These are phyloP conservation scores for Pharmacophagus antenor DNA, from an alignment of 2,888 invertebrate genomes.

Conservation along the genomic window DNA sequence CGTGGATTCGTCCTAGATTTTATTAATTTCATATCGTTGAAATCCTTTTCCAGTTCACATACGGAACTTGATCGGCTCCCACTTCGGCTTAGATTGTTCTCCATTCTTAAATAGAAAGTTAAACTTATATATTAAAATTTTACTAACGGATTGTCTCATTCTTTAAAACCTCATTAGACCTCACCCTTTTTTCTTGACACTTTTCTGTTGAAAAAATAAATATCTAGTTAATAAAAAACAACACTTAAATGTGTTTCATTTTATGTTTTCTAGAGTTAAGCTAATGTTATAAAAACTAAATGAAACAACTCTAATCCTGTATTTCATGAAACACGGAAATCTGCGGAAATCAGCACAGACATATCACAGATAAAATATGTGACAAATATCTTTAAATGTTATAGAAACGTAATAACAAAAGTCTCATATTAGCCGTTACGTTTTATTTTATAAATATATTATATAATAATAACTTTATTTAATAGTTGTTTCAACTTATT, in stretches of 20 bases:
- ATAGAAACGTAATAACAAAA: neutral
- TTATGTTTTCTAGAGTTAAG: constrained; percentile 40
- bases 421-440: too few relatives aligned
- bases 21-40: constrained; percentile 79
- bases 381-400: constrained; percentile 3
- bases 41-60: constrained; percentile 83
- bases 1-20: constrained; percentile 76
- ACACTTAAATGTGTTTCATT: constrained; percentile 52
- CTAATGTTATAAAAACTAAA: constrained; percentile 39
- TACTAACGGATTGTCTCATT: constrained; percentile 61
- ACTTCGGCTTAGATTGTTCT: constrained; percentile 79
- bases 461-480: too few relatives aligned
- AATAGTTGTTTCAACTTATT: too few relatives aligned
- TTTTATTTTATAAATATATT: too few relatives aligned
- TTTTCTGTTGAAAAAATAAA: constrained; percentile 37
- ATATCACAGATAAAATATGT: constrained; percentile 32
- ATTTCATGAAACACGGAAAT: constrained; percentile 67
- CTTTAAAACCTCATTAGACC: constrained; percentile 50
- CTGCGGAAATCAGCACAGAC: constrained; percentile 49
- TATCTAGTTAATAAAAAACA: constrained; percentile 41
- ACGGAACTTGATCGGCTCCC: constrained; percentile 83
- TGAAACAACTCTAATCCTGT: constrained; percentile 47
- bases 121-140: constrained; percentile 46
- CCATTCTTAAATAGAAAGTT: constrained; percentile 68
- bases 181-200: constrained; percentile 56